A percentile compares a stretch with the other conserved stretches of the same genome.
phyloP scores from a whole-genome alignment of 2,113 vertebrate genomes.

The Coracopsis vasa region DNA sequence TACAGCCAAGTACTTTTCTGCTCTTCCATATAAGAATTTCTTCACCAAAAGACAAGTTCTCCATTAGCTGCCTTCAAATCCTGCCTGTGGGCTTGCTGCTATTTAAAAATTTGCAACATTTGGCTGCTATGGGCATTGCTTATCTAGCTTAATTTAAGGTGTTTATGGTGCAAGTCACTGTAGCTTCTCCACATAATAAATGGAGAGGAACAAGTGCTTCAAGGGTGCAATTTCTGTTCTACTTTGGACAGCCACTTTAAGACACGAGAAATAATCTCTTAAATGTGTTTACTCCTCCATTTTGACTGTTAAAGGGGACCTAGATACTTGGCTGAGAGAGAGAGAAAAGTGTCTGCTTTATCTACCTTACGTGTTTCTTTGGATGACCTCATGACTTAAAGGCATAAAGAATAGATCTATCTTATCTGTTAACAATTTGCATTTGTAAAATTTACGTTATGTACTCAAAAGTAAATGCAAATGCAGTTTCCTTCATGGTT shows the following conservation, averaged over 20 bases:
- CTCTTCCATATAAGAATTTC: not conserved
- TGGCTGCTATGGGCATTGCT: constrained; percentile 25
- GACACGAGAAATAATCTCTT: not conserved
- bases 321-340: not conserved
- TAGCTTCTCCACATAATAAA: not conserved
- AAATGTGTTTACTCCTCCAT: not conserved
- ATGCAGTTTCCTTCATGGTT: not conserved
- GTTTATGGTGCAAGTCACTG: not conserved
- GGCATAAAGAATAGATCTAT: not conserved
- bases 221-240: not conserved
- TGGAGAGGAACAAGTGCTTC: not conserved
- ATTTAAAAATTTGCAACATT: constrained; percentile 1
- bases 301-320: not conserved
- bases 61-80: constrained; percentile 7
- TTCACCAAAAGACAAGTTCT: not conserved
- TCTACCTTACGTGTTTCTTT: not conserved
- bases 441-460: not conserved
- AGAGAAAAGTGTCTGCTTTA: not conserved
- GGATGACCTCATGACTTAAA: not conserved
- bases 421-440: not conserved
- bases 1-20: not conserved
- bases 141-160: constrained; percentile 1
- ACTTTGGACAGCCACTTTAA: not conserved
- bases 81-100: not conserved
- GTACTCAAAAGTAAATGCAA: not conserved